Conservation (phyloP, 2,113 vertebrate species). For the Bubo bubo region DNA sequence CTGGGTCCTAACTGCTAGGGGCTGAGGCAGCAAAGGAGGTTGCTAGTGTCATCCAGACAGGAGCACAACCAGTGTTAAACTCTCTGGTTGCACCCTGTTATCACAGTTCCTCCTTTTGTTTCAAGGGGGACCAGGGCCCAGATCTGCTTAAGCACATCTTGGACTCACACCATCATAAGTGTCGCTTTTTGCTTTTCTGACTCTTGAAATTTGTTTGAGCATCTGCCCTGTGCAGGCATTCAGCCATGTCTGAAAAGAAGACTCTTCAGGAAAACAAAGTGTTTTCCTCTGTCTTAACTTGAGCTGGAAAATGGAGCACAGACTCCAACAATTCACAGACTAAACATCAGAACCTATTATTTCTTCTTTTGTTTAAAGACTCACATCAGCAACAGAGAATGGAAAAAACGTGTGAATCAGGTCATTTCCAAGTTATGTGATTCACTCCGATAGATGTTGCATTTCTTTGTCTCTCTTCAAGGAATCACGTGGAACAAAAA, state of each 20-base stretch:
- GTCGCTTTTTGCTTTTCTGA: neutral
- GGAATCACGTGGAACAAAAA: slow-evolving; percentile 67
- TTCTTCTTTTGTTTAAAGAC: neutral
- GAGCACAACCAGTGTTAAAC: neutral
- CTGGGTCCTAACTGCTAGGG: neutral
- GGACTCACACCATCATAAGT: neutral
- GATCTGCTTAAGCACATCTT: neutral
- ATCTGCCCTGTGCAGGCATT: neutral
- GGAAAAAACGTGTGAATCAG: slow-evolving; percentile 69
- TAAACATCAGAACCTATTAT: neutral
- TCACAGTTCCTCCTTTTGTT: neutral
- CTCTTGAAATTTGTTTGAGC: neutral
- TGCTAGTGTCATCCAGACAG: neutral
- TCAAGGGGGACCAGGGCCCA: neutral
- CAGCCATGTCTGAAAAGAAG: neutral
- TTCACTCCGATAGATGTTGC: slow-evolving; percentile 61
- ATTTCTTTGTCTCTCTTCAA: slow-evolving; percentile 60
- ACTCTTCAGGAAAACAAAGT: neutral
- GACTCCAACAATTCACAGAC: neutral
- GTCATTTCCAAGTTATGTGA: slow-evolving; percentile 69
- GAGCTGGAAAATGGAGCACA: neutral
- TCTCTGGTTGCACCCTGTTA: neutral
- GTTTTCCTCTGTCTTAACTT: neutral
- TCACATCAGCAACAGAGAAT: neutral
- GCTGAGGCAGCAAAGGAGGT: neutral